phyloP scores from a whole-genome alignment of 35 echinoderm and acorn worm species.

The Lytechinus variegatus region DNA sequence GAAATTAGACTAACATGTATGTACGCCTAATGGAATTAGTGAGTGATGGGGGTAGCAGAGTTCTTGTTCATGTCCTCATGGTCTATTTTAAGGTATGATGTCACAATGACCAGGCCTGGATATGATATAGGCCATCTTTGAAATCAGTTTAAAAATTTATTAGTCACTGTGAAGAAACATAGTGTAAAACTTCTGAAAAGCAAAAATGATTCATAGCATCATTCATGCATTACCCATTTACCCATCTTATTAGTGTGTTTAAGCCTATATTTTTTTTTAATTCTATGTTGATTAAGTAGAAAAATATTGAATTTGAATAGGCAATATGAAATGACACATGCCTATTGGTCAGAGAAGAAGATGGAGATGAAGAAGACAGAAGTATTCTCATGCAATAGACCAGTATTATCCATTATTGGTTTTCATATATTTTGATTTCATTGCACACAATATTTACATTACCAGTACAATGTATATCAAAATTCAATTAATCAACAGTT shows the following conservation, averaged over 20 bases:
- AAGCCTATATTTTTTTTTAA: too few species aligned
- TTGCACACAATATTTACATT: constrained; percentile 5
- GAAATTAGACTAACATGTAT: background rate
- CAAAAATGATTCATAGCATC: background rate
- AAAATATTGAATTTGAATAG: too few species aligned
- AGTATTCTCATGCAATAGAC: too few species aligned
- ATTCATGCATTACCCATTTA: background rate
- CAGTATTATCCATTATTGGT: too few species aligned
- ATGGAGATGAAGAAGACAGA: background rate
- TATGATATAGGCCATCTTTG: background rate
- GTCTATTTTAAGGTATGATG: background rate
- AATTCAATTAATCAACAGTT: background rate
- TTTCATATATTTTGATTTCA: too few species aligned
- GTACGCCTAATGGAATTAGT: background rate
- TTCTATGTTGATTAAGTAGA: too few species aligned
- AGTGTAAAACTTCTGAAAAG: background rate
- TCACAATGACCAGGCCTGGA: background rate
- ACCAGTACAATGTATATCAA: background rate
- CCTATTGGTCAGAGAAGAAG: background rate
- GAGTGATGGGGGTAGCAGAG: background rate
- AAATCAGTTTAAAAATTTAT: background rate
- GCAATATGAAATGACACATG: too few species aligned
- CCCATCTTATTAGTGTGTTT: too few species aligned
- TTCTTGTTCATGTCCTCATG: background rate
- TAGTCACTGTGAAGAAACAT: background rate